Conservation (phyloP, 2,113 vertebrate species). For the Panthera uncia region DNA sequence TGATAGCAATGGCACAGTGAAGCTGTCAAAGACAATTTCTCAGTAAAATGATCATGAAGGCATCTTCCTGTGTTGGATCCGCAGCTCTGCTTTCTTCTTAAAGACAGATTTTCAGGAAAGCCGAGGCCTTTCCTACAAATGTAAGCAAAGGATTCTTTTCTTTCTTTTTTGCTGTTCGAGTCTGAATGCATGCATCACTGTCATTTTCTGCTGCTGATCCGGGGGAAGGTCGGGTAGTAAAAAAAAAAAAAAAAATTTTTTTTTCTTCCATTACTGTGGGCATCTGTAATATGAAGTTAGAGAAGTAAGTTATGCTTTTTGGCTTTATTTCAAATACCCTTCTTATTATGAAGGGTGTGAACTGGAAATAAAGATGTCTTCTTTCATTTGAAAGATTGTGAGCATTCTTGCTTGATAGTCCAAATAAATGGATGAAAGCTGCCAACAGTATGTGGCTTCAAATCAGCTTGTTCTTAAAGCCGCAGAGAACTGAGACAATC, state of each 20-base stretch:
- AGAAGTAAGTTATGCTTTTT: conserved; percentile 63
- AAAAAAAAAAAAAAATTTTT: not conserved
- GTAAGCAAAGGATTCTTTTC: not conserved
- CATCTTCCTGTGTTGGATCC: not conserved
- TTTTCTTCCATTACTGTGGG: not conserved
- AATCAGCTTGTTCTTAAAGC: conserved; percentile 63
- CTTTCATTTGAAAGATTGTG: conserved; percentile 75
- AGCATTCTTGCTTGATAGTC: conserved; percentile 74
- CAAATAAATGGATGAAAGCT: conserved; percentile 74
- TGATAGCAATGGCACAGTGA: not conserved
- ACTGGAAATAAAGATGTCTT: conserved; percentile 80
- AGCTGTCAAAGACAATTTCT: not conserved
- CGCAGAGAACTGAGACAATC: conserved; percentile 48
- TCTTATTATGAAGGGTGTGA: conserved; percentile 78
- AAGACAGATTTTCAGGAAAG: conserved; percentile 19
- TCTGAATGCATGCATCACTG: not conserved
- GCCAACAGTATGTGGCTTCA: conserved; percentile 64
- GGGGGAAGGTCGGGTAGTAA: not conserved
- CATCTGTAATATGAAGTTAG: conserved; percentile 61
- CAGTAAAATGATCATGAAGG: not conserved
- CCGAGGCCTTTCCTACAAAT: not conserved
- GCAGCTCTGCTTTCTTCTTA: not conserved
- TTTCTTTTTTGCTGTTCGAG: not conserved
- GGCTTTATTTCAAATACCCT: conserved; percentile 71
- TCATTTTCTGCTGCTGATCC: conserved; percentile 6